A percentile compares a stretch with the other conserved stretches of the same genome.
Conservation (phyloP, 2,888 invertebrate species). For the Selenia dentaria region DNA sequence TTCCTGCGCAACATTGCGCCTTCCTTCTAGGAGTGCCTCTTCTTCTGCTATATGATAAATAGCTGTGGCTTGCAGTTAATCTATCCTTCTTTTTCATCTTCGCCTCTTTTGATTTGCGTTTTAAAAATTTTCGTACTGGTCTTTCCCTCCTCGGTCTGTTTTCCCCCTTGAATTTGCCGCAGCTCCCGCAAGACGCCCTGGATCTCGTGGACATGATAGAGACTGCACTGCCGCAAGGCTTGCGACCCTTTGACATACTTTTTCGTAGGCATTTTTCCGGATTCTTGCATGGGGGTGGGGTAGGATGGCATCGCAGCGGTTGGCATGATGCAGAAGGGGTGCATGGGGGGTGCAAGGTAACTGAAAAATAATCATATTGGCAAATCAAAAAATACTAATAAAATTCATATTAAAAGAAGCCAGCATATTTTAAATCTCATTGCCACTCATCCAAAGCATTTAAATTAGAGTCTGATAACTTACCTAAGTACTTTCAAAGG, state of each 20-base stretch:
- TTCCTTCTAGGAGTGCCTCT: conserved; percentile 43
- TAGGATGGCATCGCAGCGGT: conserved; percentile 67
- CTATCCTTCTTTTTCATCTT: conserved; percentile 57
- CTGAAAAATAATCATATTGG: conserved; percentile 12
- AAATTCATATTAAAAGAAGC: conserved; percentile 55
- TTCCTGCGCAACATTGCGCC: conserved; percentile 61
- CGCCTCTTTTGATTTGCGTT: conserved; percentile 56
- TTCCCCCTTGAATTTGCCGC: conserved; percentile 50
- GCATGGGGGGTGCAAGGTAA: conserved; percentile 64
- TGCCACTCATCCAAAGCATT: conserved; percentile 54
- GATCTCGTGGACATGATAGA: conserved; percentile 68
- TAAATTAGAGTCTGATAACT: conserved; percentile 35
- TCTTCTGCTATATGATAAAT: conserved; percentile 48
- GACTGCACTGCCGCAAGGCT: conserved; percentile 66
- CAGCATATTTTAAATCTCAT: conserved; percentile 46
- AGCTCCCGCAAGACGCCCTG: conserved; percentile 52
- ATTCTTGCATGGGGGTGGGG: conserved; percentile 61
- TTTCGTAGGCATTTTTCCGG: conserved; percentile 66
- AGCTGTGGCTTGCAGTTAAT: conserved; percentile 51
- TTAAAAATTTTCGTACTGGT: conserved; percentile 55
- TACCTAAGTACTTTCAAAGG: conserved; percentile 35
- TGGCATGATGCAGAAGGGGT: conserved; percentile 68
- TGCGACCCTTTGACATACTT: conserved; percentile 56
- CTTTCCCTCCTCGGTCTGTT: conserved; percentile 41
- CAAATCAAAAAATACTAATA: too few relatives aligned